Conservation (phyloP, 2,797 vertebrate genomes). For the Choloepus didactylus region DNA sequence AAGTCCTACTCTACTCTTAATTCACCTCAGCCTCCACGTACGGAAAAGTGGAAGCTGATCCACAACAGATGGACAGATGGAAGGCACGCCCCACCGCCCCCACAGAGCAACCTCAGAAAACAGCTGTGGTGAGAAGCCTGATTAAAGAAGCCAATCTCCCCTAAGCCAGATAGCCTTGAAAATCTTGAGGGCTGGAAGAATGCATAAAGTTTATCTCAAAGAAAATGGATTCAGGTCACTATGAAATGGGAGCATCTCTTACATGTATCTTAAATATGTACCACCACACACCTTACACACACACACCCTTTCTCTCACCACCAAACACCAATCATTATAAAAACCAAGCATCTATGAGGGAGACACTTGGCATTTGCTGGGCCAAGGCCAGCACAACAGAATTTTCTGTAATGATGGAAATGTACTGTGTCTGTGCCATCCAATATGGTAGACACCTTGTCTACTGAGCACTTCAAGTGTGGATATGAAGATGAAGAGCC, state of each 20-base stretch:
- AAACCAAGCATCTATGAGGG: background rate
- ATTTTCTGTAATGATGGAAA: background rate
- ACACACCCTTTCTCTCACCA: background rate
- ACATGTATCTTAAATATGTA: background rate
- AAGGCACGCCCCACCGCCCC: background rate
- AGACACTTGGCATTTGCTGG: background rate
- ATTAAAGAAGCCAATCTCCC: background rate
- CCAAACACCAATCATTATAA: background rate
- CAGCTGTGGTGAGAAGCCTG: background rate
- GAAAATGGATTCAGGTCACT: background rate
- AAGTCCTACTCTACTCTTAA: background rate
- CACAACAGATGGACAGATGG: background rate
- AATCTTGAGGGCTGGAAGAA: background rate
- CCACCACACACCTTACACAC: background rate
- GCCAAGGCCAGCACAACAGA: background rate
- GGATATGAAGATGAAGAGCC: background rate
- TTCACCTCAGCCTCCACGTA: constrained; percentile 29
- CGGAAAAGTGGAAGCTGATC: background rate
- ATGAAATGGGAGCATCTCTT: background rate
- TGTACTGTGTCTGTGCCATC: background rate
- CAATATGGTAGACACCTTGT: background rate
- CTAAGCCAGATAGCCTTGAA: background rate
- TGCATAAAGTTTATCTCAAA: background rate
- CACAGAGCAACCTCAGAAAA: constrained; percentile 5
- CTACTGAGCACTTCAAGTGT: background rate